Base-by-base conservation (phyloP, 92 coral and sea anemone species). In the Porites cylindrica region DNA sequence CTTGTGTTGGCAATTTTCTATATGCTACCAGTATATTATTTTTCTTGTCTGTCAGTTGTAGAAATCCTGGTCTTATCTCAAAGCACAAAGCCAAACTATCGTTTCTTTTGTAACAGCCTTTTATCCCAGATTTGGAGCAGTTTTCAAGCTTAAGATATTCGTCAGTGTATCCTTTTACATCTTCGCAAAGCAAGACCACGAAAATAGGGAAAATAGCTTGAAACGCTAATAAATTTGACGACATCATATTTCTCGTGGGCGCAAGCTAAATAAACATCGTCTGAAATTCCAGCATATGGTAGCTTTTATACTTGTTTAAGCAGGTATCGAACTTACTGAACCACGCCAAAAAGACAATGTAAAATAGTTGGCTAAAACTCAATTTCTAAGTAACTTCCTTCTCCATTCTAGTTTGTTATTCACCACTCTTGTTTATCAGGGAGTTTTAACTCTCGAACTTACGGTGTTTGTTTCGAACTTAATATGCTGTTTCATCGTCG, bases 21-120 rank as follows among this genome's bases (percentile, higher is more conserved):
- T 52, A 85, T 24, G 54, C 47, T 8, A 76, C 88, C 18, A 85
- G 77, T 13, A 66, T 7, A 8, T 67, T 66, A 20, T 66, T 85
- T 12, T 56, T 65, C 29, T 50, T 52, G 58, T 75, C 82, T 16
- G 77, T 76, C 23, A 85, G 77, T 67, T 26, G 83, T 5, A 85
- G 32, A 17, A 71, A 32, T 18, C 43, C 76, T 11, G 59, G 82
- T 69, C 26, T 74, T 51, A 85, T 65, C 51, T 85, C 38, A 38
- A 90, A 90, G 86, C 90, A 75, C 77, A 90, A 19, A 20, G 72
- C 85, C 12, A 63, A 58, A 2, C 66, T 66, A 16, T 63, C 72
- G 86, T 79, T 85, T 54, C 58, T 59, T 59, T 23, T 11, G 70
- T 79, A 86, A 43, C 85, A 90, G 9, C 93, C 93, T 43, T 72